Conservation (phyloP, 1,140 invertebrate species). For the Nylanderia fulva region DNA sequence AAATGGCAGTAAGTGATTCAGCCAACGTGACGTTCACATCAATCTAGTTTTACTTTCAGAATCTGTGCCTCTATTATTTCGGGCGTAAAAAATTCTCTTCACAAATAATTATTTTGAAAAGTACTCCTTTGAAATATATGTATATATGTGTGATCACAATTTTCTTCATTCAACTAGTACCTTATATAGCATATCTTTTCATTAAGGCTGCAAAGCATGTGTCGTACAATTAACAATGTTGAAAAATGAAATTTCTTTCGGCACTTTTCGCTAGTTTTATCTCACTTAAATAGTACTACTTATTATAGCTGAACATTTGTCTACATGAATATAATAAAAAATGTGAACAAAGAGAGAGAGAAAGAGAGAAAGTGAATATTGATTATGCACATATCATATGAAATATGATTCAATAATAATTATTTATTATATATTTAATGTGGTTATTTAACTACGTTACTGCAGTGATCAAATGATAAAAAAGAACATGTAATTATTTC, state of each 20-base stretch:
- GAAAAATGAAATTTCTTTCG: constrained; percentile 70
- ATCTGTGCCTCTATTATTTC: constrained; percentile 64
- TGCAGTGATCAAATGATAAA: constrained; percentile 60
- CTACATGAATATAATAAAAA: constrained; percentile 78
- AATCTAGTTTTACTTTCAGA: constrained; percentile 72
- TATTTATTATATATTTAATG: too few species aligned
- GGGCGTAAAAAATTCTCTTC: background rate
- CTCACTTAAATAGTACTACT: constrained; percentile 69
- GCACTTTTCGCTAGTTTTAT: constrained; percentile 69
- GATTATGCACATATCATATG: constrained; percentile 67
- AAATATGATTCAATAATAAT: background rate
- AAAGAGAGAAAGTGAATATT: constrained; percentile 2
- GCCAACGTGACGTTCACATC: background rate
- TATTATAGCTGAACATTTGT: constrained; percentile 71
- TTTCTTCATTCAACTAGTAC: constrained; percentile 36
- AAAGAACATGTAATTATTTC: constrained; percentile 18
- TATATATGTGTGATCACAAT: constrained; percentile 5
- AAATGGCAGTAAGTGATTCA: constrained; percentile 71
- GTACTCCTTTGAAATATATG: background rate
- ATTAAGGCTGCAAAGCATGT: constrained; percentile 60
- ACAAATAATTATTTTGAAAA: background rate
- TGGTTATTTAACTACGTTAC: constrained; percentile 62
- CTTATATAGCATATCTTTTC: constrained; percentile 45
- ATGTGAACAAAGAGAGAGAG: constrained; percentile 54
- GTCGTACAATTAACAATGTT: constrained; percentile 68